Base-by-base conservation (phyloP, 2,113 vertebrate species). In the Myrmecobius fasciatus region DNA sequence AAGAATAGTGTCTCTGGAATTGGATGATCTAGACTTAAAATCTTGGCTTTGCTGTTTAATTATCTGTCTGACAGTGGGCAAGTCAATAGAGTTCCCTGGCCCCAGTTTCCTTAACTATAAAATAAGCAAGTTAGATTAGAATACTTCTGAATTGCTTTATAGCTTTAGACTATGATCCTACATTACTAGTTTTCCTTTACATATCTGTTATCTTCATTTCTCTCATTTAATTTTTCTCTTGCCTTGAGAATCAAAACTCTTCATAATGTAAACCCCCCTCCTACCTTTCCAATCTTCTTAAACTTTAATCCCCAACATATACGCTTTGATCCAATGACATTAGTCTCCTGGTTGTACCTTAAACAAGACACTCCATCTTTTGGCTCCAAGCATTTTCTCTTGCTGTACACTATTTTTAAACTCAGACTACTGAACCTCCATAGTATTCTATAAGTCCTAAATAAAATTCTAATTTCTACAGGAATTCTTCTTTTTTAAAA, bases 171-270 rank as follows among this genome's bases (percentile, higher is more conserved):
- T 83, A 43, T 24, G 6, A 83, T 43, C n/a, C 60, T 83, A 8
- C 36, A 43, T 83, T 53, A 67, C 8, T 5, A 94, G 26, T 53
- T 92, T 96, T 94, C 90, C 7, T 52, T 90, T 53, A 94, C 8
- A 46, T n/a, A 17, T 25, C 90, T 91, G 89, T 96, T 91, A 91
- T 94, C 14, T 48, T 22, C 20, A 83, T 83, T 20, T 83, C 17
- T 83, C 36, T 75, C 36, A 83, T 6, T 83, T 96, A 92, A 91
- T 94, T 22, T 53, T 95, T 91, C 22, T 91, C 4, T 89, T 92
- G 75, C 7, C 83, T 43, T 51, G 75, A 51, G 53, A 93, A 91
- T 43, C 67, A 83, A 83, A 83, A 20, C n/a, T 20, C 36, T 43
- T 83, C 17, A 24, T 22, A 83, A n/a, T 5, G 14, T 75, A 75